phyloP scores from a whole-genome alignment of 2,113 vertebrate genomes.

The Apeltes quadracus region DNA sequence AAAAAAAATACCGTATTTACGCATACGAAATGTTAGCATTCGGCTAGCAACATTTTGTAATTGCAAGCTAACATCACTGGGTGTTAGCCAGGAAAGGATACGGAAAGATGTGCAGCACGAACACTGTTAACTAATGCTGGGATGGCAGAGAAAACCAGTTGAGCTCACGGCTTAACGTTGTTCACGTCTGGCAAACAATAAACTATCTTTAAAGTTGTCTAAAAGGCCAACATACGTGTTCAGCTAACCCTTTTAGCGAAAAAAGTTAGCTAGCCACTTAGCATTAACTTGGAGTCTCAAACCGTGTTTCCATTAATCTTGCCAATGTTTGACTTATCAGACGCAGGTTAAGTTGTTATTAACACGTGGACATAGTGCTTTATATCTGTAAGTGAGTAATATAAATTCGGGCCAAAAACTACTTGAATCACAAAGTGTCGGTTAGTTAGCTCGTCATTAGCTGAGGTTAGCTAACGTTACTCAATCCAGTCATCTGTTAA shows the following conservation, averaged over 20 bases:
- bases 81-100: slow-evolving; percentile 19
- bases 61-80: slow-evolving; percentile 4
- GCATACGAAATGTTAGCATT: slow-evolving; percentile 39
- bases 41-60: slow-evolving; percentile 37
- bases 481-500: slow-evolving; percentile 1
- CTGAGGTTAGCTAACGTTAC: slow-evolving; percentile 49
- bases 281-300: slow-evolving; percentile 39
- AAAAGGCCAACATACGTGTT: not conserved
- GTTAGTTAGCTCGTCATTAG: slow-evolving; percentile 52
- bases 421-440: not conserved
- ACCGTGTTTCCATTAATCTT: not conserved
- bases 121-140: not conserved
- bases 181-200: not conserved
- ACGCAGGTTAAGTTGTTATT: rapidly evolving
- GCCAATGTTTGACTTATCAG: not conserved
- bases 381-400: rapidly evolving
- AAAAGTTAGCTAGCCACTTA: slow-evolving; percentile 57
- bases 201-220: not conserved
- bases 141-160: rapidly evolving
- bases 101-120: not conserved
- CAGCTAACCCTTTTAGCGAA: slow-evolving; percentile 42
- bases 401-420: not conserved
- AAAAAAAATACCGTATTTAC: slow-evolving; percentile 1
- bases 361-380: not conserved
- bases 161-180: not conserved